phyloP scores from a whole-genome alignment of 2,113 vertebrate species.

The Rhinogobius similis region DNA sequence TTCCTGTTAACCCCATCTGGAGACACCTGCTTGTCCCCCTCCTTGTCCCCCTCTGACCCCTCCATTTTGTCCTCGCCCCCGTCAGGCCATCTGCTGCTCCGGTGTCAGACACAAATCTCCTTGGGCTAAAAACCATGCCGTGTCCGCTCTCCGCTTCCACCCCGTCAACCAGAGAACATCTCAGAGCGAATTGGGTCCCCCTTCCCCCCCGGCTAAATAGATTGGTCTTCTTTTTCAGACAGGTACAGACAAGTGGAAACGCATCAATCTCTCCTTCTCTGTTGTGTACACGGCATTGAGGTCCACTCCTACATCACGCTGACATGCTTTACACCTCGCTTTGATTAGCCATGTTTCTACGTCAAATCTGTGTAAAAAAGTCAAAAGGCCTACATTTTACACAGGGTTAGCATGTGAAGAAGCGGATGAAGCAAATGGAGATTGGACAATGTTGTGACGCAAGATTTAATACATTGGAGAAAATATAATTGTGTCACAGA shows the following conservation, averaged over 20 bases:
- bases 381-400: constrained; percentile 67
- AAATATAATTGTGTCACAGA: too few species aligned
- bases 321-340: constrained; percentile 59
- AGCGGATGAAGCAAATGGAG: constrained; percentile 34
- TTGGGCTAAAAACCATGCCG: constrained; percentile 52
- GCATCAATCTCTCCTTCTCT: constrained; percentile 53
- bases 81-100: constrained; percentile 36
- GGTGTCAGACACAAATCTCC: constrained; percentile 60
- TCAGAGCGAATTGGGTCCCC: constrained; percentile 49
- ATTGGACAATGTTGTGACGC: constrained; percentile 40
- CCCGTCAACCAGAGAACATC: constrained; percentile 66
- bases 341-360: constrained; percentile 62
- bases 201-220: constrained; percentile 41
- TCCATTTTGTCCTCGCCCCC: constrained; percentile 52
- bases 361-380: constrained; percentile 73
- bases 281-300: constrained; percentile 42
- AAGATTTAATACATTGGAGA: neutral
- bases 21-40: constrained; percentile 57
- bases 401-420: constrained; percentile 38
- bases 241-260: constrained; percentile 58
- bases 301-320: constrained; percentile 67
- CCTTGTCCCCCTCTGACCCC: constrained; percentile 57
- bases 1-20: constrained; percentile 62
- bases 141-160: constrained; percentile 59
- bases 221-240: constrained; percentile 26